Conservation (phyloP, 2,888 invertebrate genomes). For the Heliconius ethilla region DNA sequence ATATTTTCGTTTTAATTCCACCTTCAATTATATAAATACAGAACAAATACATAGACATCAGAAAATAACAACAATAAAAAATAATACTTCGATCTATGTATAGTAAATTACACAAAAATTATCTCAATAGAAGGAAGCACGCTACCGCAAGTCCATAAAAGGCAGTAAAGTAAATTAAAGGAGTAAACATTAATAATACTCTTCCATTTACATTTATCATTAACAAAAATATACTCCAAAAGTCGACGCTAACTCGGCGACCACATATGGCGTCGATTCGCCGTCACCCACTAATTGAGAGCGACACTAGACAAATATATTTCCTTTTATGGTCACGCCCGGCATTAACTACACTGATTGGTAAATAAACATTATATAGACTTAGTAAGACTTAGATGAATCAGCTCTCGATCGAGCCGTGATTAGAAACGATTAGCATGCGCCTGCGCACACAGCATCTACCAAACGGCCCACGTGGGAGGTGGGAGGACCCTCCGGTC, state of each 20-base stretch:
- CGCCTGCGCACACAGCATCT: constrained; percentile 61
- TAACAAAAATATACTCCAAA: constrained; percentile 72
- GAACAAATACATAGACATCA: not conserved
- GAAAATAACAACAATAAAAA: not conserved
- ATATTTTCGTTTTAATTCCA: not conserved
- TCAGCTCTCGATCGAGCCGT: constrained; percentile 77
- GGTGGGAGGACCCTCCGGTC: constrained; percentile 71
- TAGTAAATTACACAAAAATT: not conserved
- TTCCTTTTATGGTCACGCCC: constrained; percentile 75
- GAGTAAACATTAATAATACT: constrained; percentile 77
- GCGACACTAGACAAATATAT: constrained; percentile 78
- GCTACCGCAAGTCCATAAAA: constrained; percentile 57
- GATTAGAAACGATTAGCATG: constrained; percentile 80
- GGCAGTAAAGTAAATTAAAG: constrained; percentile 61
- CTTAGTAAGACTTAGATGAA: constrained; percentile 70
- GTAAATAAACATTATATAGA: constrained; percentile 77
- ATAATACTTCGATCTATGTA: no score
- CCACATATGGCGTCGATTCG: constrained; percentile 77
- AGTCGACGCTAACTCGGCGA: constrained; percentile 68
- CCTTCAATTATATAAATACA: not conserved
- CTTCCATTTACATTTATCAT: constrained; percentile 71
- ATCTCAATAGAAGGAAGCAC: constrained; percentile 12
- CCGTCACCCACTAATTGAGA: constrained; percentile 76
- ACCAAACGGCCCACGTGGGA: constrained; percentile 68
- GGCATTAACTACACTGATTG: constrained; percentile 75